Conservation (phyloP, 2,888 invertebrate species). For the Mellilla xanthometata region DNA sequence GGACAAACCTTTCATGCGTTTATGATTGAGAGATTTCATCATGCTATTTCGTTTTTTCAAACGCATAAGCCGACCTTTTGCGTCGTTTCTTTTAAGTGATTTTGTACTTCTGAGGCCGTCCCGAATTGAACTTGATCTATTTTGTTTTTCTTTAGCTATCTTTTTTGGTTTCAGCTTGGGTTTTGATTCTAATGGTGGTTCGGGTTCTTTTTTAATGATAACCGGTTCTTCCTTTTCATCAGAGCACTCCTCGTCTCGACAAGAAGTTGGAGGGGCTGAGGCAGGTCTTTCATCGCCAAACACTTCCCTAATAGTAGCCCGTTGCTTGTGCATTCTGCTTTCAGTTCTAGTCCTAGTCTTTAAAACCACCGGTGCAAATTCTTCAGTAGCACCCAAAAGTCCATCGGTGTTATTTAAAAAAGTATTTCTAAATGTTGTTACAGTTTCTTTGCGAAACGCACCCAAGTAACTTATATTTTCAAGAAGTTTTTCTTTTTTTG, state of each 20-base stretch:
- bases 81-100: slow-evolving; percentile 71
- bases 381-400: slow-evolving; percentile 81
- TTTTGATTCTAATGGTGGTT: slow-evolving; percentile 42
- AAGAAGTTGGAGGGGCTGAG: slow-evolving; percentile 89
- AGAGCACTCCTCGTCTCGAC: slow-evolving; percentile 67
- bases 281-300: slow-evolving; percentile 91
- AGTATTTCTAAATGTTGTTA: slow-evolving; percentile 85
- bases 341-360: slow-evolving; percentile 90
- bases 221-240: slow-evolving; percentile 52
- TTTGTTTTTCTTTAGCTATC: slow-evolving; percentile 65
- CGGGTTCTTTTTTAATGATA: slow-evolving; percentile 53
- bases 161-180: slow-evolving; percentile 69
- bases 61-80: slow-evolving; percentile 68
- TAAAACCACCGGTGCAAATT: slow-evolving; percentile 87
- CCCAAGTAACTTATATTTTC: slow-evolving; percentile 84
- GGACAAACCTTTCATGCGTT: slow-evolving; percentile 66
- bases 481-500: slow-evolving; percentile 75
- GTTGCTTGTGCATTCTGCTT: slow-evolving; percentile 86
- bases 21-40: slow-evolving; percentile 66
- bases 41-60: slow-evolving; percentile 75
- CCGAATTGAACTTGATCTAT: slow-evolving; percentile 70
- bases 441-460: slow-evolving; percentile 86
- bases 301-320: slow-evolving; percentile 91
- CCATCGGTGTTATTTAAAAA: slow-evolving; percentile 85
- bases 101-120: slow-evolving; percentile 75